A percentile compares a stretch with the other conserved stretches of the same genome.
These are phyloP conservation scores for Typhlomys cinereus DNA, from an alignment of 2,113 vertebrate species.

Conservation along the genomic window DNA sequence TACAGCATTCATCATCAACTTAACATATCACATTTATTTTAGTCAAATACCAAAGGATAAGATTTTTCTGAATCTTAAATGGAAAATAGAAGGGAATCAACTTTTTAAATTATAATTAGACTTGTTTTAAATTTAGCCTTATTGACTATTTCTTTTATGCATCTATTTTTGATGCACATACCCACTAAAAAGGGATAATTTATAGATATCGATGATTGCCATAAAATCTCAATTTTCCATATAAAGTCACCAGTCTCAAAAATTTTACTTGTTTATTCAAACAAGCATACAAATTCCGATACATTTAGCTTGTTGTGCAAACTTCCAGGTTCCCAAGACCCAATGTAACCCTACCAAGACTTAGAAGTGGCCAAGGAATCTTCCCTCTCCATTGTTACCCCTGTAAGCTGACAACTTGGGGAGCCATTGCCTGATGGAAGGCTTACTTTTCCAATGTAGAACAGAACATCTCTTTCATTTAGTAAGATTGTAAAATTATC, in stretches of 20 bases:
- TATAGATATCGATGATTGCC: not conserved
- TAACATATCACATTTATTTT: not conserved
- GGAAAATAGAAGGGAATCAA: not conserved
- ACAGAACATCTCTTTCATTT: not conserved
- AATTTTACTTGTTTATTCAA: not conserved
- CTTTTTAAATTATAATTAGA: not conserved
- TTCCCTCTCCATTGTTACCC: not conserved
- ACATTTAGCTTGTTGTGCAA: not conserved
- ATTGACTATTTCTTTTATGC: not conserved
- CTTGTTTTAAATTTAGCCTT: slow-evolving; percentile 1
- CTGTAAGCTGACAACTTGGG: not conserved
- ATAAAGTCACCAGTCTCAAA: not conserved
- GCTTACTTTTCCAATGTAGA: not conserved
- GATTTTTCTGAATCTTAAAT: not conserved
- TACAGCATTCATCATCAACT: not conserved
- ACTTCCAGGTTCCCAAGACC: not conserved
- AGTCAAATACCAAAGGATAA: not conserved
- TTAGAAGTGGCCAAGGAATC: not conserved
- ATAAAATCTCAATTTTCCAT: not conserved
- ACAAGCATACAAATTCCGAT: not conserved
- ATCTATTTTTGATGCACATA: not conserved
- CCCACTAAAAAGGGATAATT: not conserved
- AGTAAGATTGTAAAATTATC: not conserved
- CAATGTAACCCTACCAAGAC: not conserved
- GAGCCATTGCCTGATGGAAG: not conserved